Base-by-base conservation (phyloP, 1,140 invertebrate genomes). In the Caenorhabditis remanei region DNA sequence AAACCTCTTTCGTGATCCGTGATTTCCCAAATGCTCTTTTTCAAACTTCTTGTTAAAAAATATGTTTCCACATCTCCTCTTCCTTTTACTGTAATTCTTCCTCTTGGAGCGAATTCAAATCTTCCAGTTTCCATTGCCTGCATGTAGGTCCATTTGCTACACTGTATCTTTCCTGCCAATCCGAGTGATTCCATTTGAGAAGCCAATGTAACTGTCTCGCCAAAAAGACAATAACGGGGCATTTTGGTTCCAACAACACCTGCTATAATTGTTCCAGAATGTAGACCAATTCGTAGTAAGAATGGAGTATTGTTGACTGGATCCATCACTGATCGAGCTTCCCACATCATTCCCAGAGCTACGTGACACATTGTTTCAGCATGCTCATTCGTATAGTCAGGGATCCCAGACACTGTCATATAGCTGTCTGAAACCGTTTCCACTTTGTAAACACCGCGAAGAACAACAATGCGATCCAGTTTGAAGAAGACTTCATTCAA, bases 391-490 rank as follows among this genome's bases (percentile, higher is more conserved):
- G 97, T 97, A 19, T 95, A 95, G 91, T 99, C 97, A 0, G 98
- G 98, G 79, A 99, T 94, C 32, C 98, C 98, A 89, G 97, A 98
- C 7, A 99, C 97, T 2, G 97, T 97, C 97, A 99, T 99, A 93
- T 99, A 99, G 93, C 98, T 99, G 93, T 99, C 98, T 89, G 97
- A 97, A 21, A 99, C 96, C n/a, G 98, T 99, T 94, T 99, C 98
- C 58, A 99, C 97, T 97, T 99, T 93, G 85, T 16, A 91, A 65
- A 86, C 85, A 41, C 56, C 88, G 46, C 92, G 90, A 41, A 91
- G 55, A 40, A 87, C 89, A 7, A 91, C 90, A 41, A 91, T 83
- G 21, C 90, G 55, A 93, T 86, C 85, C 11, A 86, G 48, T 58
- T 65, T 63, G 24, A 41, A 43, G 53, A 86, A 86, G 6, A 86